Percentiles rank a stretch among this genome's conserved stretches.
phyloP scores from a whole-genome alignment of 1,140 invertebrate genomes.

The Atta cephalotes region DNA sequence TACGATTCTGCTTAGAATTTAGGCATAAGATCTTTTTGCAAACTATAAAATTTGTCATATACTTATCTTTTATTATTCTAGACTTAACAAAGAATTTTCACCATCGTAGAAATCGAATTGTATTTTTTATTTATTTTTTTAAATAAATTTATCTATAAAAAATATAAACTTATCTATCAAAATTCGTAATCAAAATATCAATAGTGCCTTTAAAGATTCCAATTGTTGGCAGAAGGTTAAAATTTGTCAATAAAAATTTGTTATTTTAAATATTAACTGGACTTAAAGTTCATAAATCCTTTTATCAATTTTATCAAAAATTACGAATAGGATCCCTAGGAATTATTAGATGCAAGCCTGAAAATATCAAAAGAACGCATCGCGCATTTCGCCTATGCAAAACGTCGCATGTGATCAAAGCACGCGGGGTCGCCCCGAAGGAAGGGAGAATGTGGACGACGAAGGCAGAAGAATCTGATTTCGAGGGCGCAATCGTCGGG shows the following conservation, averaged over 20 bases:
- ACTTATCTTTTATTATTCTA: too few relatives aligned
- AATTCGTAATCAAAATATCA: too few relatives aligned
- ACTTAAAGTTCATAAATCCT: neutral
- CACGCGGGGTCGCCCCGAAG: slow-evolving; percentile 23
- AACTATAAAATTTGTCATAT: too few relatives aligned
- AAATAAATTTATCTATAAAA: too few relatives aligned
- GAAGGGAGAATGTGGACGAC: slow-evolving; percentile 53
- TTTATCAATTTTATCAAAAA: neutral
- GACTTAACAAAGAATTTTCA: too few relatives aligned
- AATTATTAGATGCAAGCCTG: neutral
- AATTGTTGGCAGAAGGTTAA: too few relatives aligned
- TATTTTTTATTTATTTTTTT: too few relatives aligned
- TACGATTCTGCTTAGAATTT: too few relatives aligned
- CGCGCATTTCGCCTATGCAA: slow-evolving; percentile 20
- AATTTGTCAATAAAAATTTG: neutral
- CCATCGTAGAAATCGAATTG: too few relatives aligned
- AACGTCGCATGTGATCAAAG: slow-evolving; percentile 50
- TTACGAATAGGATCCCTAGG: neutral
- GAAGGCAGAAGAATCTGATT: slow-evolving; percentile 64
- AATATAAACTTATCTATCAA: too few relatives aligned
- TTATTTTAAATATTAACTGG: neutral
- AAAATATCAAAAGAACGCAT: slow-evolving; percentile 36
- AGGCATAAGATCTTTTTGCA: too few relatives aligned
- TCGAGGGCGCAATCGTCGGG: slow-evolving; percentile 60
- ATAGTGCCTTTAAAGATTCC: too few relatives aligned